phyloP scores from a whole-genome alignment of 2,888 invertebrate genomes.

The Mythimna vitellina region DNA sequence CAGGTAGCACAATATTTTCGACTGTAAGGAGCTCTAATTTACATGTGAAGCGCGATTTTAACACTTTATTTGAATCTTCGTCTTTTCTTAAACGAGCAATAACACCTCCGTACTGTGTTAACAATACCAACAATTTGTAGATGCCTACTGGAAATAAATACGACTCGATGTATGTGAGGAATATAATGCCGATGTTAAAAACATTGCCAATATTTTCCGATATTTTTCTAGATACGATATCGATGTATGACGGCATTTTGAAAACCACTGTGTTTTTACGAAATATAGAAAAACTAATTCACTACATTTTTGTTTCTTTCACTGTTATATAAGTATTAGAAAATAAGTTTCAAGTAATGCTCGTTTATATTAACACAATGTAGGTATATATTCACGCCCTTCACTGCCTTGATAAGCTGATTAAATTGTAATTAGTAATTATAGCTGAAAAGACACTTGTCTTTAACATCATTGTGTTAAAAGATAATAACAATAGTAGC shows the following conservation, averaged over 20 bases:
- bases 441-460: constrained; percentile 24
- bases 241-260: constrained; percentile 48
- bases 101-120: constrained; percentile 72
- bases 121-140: constrained; percentile 76
- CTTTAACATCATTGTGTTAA: not conserved
- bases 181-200: constrained; percentile 63
- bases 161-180: constrained; percentile 74
- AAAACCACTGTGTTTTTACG: not conserved
- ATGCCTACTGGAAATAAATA: constrained; percentile 75
- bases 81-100: constrained; percentile 38
- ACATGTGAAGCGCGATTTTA: constrained; percentile 69
- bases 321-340: not conserved
- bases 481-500: constrained; percentile 30
- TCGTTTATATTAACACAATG: not conserved
- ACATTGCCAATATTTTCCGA: constrained; percentile 60
- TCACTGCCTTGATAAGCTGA: constrained; percentile 25
- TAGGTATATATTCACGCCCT: constrained; percentile 22
- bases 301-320: constrained; percentile 22
- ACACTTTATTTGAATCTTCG: constrained; percentile 33
- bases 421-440: constrained; percentile 27
- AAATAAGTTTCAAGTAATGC: not conserved
- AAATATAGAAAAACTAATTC: not conserved
- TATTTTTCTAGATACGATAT: constrained; percentile 60
- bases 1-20: constrained; percentile 50
- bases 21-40: constrained; percentile 73